A percentile compares a stretch with the other conserved stretches of the same genome.
Conservation (phyloP, 1,140 invertebrate species). For the Conus ventricosus region DNA sequence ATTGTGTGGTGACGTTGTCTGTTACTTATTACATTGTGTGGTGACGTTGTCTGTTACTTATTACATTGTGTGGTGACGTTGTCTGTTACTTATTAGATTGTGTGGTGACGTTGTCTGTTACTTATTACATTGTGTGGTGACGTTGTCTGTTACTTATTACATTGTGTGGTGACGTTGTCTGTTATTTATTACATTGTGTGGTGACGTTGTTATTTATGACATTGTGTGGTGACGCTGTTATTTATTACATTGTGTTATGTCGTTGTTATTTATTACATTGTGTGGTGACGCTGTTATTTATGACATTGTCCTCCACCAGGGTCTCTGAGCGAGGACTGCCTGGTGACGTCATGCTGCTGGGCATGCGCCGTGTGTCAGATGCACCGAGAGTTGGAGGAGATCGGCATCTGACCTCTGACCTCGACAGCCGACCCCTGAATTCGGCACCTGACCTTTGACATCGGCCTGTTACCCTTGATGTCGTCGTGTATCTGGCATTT, state of each 20-base stretch:
- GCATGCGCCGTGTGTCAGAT: conserved; percentile 42
- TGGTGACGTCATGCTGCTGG: conserved; percentile 39
- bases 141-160: no score
- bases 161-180: background rate
- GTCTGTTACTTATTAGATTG: no score
- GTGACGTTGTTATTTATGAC: no score
- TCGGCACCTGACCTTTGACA: background rate
- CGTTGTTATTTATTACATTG: background rate
- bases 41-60: background rate
- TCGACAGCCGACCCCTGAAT: background rate
- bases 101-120: no score
- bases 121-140: no score
- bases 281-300: background rate
- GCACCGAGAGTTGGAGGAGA: conserved; percentile 33
- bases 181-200: background rate
- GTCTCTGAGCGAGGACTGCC: conserved; percentile 24
- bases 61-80: no score
- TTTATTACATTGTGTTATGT: background rate
- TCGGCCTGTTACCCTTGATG: background rate
- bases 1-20: no score
- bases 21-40: background rate
- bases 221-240: background rate
- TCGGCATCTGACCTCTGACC: conserved; percentile 19
- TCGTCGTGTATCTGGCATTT: background rate
- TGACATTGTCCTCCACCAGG: background rate